Evolutionary conservation across 2,113 vertebrate species (phyloP), one percentile per base, ranked within the genome.

Genomic region (Benitochromis conjunctus): DNA sequence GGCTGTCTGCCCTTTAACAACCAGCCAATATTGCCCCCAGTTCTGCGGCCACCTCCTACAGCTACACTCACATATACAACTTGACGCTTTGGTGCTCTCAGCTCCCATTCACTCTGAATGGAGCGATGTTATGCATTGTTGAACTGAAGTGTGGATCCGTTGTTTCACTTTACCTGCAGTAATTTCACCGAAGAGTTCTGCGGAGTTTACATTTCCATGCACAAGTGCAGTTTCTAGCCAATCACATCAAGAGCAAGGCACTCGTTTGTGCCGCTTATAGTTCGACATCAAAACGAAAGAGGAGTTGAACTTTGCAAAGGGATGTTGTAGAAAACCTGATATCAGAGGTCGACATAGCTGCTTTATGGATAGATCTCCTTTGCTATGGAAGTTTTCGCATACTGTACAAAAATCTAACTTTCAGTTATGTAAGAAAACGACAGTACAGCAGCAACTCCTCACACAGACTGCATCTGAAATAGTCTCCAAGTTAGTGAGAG

Each of bases 381-480:
- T 31, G 71, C 3, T 31, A 0, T n/a, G 16, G 46, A 51, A 76
- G 26, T 13, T 2, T 0, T 13, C 26, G 0, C 26, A 0, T 31
- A 31, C 14, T 19, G 46, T 31, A 8, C 9, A 31, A 1, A 76
- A 51, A 19, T 51, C 26, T 13, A 76, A 3, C 16, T 53, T 76
- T 5, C 71, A 51, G 71, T 76, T 51, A 9, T 31, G 26, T 76
- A 5, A 76, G 66, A 76, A 10, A 31, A 48, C 19, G 16, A 48
- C 16, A 31, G 26, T 26, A 71, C 43, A 31, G 29, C 69, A 41
- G 19, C 10, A 4, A 3, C 36, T 66, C 62, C 34, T 66, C 62
- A 38, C 10, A 13, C 6, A 31, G 69, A 29, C 43, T 31, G 16
- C 9, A 7, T 51, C 43, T 0, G 43, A 76, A 76, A 76, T 76